Percentiles rank a stretch among this genome's conserved stretches.
phyloP scores from a whole-genome alignment of 1,140 invertebrate species.

The Reticulitermes speratus region DNA sequence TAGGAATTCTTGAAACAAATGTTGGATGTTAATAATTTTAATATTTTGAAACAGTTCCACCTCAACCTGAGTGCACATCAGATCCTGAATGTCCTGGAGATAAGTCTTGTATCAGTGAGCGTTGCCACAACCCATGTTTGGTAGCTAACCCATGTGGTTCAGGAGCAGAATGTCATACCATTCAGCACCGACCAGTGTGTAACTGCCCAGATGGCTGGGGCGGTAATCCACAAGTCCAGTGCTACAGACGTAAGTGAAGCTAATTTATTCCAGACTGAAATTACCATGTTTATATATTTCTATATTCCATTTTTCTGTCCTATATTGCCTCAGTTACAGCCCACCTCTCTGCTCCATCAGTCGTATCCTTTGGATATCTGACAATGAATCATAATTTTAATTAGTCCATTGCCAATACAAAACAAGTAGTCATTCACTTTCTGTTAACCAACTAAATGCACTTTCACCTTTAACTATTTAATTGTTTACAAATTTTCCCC shows the following conservation, averaged over 20 bases:
- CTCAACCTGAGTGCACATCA: constrained; percentile 61
- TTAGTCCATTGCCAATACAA: too few species aligned
- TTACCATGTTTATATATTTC: not conserved
- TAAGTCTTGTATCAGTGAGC: constrained; percentile 73
- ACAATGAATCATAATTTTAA: too few species aligned
- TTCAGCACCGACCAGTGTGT: constrained; percentile 73
- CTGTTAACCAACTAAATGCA: too few species aligned
- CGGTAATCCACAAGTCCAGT: constrained; percentile 81
- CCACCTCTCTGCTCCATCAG: not conserved
- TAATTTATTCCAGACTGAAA: not conserved
- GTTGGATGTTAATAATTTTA: not conserved
- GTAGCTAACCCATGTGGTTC: constrained; percentile 74
- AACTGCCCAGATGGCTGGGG: constrained; percentile 79
- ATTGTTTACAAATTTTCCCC: too few species aligned
- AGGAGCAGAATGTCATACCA: constrained; percentile 72
- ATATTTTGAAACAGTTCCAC: constrained; percentile 46
- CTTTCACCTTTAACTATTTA: too few species aligned
- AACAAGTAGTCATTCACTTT: too few species aligned
- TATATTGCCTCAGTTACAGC: constrained; percentile 50
- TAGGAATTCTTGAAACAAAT: too few species aligned
- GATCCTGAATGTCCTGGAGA: constrained; percentile 72
- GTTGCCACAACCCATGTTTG: constrained; percentile 77
- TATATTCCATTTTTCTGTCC: not conserved
- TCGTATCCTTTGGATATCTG: too few species aligned
- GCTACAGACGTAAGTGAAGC: constrained; percentile 76